Conservation (phyloP, 2,888 invertebrate genomes). For the Ariolimax columbianus region DNA sequence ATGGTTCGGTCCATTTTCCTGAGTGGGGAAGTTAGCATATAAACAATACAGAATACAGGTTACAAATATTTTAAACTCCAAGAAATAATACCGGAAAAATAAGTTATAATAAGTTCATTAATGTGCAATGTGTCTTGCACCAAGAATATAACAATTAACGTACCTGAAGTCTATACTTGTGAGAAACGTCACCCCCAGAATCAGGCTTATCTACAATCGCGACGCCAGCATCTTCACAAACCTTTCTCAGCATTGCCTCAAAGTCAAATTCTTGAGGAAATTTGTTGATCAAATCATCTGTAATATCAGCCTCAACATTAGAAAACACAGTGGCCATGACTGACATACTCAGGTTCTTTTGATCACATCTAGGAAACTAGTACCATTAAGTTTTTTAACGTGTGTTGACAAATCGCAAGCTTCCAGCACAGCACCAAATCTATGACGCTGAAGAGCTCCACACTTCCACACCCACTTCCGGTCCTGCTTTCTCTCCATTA, state of each 20-base stretch:
- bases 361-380: not conserved
- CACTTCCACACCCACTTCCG: constrained; percentile 35
- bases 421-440: constrained; percentile 43
- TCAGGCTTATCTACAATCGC: constrained; percentile 29
- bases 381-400: constrained; percentile 8
- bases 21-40: not conserved
- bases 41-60: not conserved
- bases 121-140: not conserved
- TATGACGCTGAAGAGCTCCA: constrained; percentile 32
- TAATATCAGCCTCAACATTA: constrained; percentile 60
- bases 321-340: constrained; percentile 55
- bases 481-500: not conserved
- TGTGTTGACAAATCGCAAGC: constrained; percentile 51
- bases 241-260: constrained; percentile 58
- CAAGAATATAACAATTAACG: not conserved
- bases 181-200: not conserved
- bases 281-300: constrained; percentile 56
- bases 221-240: constrained; percentile 62
- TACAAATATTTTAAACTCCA: not conserved
- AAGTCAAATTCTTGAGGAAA: constrained; percentile 64
- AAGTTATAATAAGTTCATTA: not conserved
- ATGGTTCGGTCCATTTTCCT: constrained; percentile 27
- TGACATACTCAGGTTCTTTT: not conserved
- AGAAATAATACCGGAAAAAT: not conserved
- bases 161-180: constrained; percentile 43